These are phyloP conservation scores for Eulemur coronatus DNA, from an alignment of 2,797 vertebrate genomes.

Conservation along the genomic window DNA sequence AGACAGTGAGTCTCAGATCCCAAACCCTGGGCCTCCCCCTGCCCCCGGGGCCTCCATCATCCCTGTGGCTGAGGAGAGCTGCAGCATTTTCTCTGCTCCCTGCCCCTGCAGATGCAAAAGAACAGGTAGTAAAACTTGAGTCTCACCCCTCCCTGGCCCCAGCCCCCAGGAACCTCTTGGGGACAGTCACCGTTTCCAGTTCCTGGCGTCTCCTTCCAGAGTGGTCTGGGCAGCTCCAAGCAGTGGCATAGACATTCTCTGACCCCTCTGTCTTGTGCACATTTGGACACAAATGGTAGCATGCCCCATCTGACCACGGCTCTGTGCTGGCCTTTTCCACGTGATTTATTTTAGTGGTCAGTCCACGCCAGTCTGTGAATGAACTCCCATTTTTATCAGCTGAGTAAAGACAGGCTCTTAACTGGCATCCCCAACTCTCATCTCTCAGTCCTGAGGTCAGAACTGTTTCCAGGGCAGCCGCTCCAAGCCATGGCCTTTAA, in stretches of 20 bases:
- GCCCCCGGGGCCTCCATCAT: accelerated
- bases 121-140: neutral
- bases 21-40: no score
- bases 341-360: neutral
- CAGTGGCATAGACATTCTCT: neutral
- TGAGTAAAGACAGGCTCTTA: neutral
- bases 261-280: accelerated
- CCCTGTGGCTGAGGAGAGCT: accelerated
- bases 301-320: accelerated
- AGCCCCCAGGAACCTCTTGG: no score
- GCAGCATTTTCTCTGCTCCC: neutral
- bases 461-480: neutral
- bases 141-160: accelerated
- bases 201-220: neutral
- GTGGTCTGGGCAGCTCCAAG: neutral
- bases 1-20: neutral
- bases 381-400: neutral
- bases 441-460: neutral
- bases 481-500: neutral
- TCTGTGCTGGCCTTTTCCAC: neutral
- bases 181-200: neutral
- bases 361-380: neutral
- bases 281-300: no score
- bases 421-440: neutral
- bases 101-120: neutral